These are phyloP conservation scores for Paramormyrops kingsleyae DNA, from an alignment of 2,113 vertebrate genomes.

Conservation along the genomic window DNA sequence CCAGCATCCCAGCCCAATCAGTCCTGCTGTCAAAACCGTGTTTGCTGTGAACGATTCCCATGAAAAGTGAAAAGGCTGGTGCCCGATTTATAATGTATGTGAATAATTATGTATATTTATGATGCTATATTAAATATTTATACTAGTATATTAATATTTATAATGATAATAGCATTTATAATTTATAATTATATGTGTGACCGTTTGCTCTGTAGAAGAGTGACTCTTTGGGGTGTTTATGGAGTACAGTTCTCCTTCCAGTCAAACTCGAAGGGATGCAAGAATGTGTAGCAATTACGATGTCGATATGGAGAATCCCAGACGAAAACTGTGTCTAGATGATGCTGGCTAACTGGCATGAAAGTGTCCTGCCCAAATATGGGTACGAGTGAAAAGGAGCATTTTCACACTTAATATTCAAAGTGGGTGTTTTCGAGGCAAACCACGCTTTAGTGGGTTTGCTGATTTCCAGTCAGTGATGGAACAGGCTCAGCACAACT, in stretches of 20 bases:
- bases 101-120: not conserved
- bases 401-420: not conserved
- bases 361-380: not conserved
- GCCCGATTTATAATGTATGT: not conserved
- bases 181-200: not conserved
- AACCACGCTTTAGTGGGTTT: not conserved
- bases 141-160: not conserved
- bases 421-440: not conserved
- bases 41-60: not conserved
- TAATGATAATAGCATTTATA: not conserved
- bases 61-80: not conserved
- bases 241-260: not conserved
- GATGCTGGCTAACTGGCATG: not conserved
- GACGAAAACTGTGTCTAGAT: not conserved
- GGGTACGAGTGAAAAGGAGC: not conserved
- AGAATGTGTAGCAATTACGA: not conserved
- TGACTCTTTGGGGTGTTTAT: not conserved
- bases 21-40: not conserved
- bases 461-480: not conserved
- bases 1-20: not conserved
- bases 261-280: not conserved
- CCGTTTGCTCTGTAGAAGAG: not conserved
- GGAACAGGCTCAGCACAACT: not conserved
- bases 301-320: not conserved
- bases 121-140: not conserved